Percentiles rank a stretch among this genome's conserved stretches.
Conservation (phyloP, 1,140 invertebrate genomes). For the Branchinecta lindahli region DNA sequence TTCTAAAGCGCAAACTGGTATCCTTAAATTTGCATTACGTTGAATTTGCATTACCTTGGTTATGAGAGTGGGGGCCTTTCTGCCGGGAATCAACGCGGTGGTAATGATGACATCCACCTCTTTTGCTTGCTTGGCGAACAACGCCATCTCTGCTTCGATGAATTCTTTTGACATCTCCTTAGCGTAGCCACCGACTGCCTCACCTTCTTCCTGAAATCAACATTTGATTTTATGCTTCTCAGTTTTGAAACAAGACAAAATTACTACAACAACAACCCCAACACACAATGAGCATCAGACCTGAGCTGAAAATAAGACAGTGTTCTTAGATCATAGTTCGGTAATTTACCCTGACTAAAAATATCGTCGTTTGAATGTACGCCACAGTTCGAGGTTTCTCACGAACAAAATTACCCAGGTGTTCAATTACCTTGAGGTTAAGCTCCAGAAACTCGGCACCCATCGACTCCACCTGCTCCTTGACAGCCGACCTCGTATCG, state of each 20-base stretch:
- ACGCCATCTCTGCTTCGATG: slow-evolving; percentile 64
- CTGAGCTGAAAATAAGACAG: too few species aligned
- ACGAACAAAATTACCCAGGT: too few species aligned
- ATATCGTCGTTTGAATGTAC: too few species aligned
- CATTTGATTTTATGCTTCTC: too few species aligned
- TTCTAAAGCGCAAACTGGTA: too few species aligned
- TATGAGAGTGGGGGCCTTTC: slow-evolving; percentile 62
- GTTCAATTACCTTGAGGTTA: slow-evolving; percentile 41
- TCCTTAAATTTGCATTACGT: slow-evolving; percentile 15
- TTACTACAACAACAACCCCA: too few species aligned
- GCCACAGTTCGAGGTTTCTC: too few species aligned
- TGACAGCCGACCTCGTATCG: slow-evolving; percentile 67
- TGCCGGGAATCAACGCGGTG: slow-evolving; percentile 78
- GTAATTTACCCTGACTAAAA: too few species aligned
- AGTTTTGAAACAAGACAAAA: too few species aligned
- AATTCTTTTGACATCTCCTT: slow-evolving; percentile 83
- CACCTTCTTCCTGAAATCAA: slow-evolving; percentile 48
- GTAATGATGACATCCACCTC: slow-evolving; percentile 58
- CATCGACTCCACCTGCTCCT: slow-evolving; percentile 78
- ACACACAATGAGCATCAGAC: too few species aligned
- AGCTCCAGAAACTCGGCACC: slow-evolving; percentile 72
- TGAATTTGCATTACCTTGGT: slow-evolving; percentile 42
- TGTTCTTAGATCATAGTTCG: too few species aligned
- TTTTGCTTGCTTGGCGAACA: slow-evolving; percentile 69
- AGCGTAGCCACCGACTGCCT: slow-evolving; percentile 66